phyloP scores from a whole-genome alignment of 2,888 invertebrate species.

The Drosophila longiperda region DNA sequence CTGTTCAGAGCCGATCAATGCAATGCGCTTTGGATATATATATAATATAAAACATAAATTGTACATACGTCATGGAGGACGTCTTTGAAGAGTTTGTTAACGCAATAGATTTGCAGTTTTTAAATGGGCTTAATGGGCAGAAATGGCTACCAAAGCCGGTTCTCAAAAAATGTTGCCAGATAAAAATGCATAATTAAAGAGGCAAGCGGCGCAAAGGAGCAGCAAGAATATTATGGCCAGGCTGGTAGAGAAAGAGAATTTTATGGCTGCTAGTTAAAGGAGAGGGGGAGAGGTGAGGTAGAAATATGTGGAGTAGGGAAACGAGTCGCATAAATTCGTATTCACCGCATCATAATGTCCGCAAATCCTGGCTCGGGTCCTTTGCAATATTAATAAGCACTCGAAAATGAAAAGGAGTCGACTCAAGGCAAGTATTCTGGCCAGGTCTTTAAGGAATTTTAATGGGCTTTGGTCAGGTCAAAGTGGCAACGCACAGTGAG shows the following conservation, averaged over 20 bases:
- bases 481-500: slow-evolving; percentile 9
- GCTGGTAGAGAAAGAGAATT: slow-evolving; percentile 1
- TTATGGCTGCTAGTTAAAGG: not conserved
- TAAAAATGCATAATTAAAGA: slow-evolving; percentile 77
- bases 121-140: slow-evolving; percentile 49
- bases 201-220: slow-evolving; percentile 15
- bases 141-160: slow-evolving; percentile 39
- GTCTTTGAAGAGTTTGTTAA: slow-evolving; percentile 36
- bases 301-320: not conserved
- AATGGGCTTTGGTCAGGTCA: slow-evolving; percentile 64
- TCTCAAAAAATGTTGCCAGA: slow-evolving; percentile 55
- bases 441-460: slow-evolving; percentile 80
- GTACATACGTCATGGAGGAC: slow-evolving; percentile 46
- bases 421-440: slow-evolving; percentile 35
- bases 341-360: slow-evolving; percentile 78
- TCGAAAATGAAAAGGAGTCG: slow-evolving; percentile 81
- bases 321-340: slow-evolving; percentile 73
- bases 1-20: slow-evolving; percentile 42
- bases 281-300: too few species aligned
- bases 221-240: not conserved
- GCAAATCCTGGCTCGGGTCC: slow-evolving; percentile 71
- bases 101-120: slow-evolving; percentile 43
- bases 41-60: slow-evolving; percentile 30
- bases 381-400: slow-evolving; percentile 82
- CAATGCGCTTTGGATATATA: slow-evolving; percentile 1